A percentile compares a stretch with the other conserved stretches of the same genome.
Evolutionary conservation across 2,113 vertebrate genomes (phyloP).

Genomic region (Cryptotis parvus): DNA sequence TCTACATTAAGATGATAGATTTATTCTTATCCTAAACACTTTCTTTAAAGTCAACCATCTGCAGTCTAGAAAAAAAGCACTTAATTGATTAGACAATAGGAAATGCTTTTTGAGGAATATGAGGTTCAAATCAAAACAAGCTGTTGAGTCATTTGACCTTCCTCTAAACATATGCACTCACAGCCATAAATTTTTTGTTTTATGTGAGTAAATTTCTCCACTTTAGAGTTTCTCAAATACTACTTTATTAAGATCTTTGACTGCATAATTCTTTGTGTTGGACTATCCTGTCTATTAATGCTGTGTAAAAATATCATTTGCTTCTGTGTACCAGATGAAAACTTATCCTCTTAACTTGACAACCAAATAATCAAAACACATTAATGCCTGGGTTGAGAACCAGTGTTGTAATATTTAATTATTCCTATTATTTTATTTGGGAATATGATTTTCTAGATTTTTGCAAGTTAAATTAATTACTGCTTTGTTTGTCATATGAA

Average conservation of each 20-base stretch:
- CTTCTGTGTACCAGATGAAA: not conserved
- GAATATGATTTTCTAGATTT: not conserved
- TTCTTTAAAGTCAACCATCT: conserved; percentile 78
- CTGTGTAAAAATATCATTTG: not conserved
- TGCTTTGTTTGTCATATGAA: not conserved
- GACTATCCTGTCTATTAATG: not conserved
- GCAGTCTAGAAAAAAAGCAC: not conserved
- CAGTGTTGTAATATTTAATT: not conserved
- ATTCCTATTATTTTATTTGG: not conserved
- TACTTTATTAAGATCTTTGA: not conserved
- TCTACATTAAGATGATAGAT: conserved; percentile 75
- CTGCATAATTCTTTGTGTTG: not conserved
- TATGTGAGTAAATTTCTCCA: not conserved
- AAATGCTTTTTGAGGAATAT: not conserved
- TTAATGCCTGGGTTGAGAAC: not conserved
- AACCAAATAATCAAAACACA: too few species aligned
- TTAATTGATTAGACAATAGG: conserved; percentile 18
- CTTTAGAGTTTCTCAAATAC: not conserved
- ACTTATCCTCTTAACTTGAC: not conserved
- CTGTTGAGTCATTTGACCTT: not conserved
- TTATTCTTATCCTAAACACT: conserved; percentile 55
- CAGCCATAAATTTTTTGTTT: not conserved
- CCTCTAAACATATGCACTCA: not conserved
- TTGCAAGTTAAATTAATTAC: not conserved
- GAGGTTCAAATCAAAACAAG: not conserved